Percentiles rank a stretch among this genome's conserved stretches.
These are phyloP conservation scores for Drosophila heteroneura DNA, from an alignment of 2,888 invertebrate genomes.

Conservation along the genomic window DNA sequence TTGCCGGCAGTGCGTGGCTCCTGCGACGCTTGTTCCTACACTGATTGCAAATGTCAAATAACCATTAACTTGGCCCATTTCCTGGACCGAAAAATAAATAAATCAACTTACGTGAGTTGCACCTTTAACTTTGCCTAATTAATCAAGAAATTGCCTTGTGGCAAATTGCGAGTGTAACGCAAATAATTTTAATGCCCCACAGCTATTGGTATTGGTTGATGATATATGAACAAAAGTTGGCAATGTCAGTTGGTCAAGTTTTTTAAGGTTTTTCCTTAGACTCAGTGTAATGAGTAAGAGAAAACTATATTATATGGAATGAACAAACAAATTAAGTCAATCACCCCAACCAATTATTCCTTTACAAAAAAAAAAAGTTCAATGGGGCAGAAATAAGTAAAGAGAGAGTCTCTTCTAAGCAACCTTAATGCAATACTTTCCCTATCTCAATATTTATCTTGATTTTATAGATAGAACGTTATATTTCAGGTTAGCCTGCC, in stretches of 20 bases:
- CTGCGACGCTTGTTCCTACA: conserved; percentile 26
- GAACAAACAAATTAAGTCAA: background rate
- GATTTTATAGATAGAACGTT: conserved; percentile 5
- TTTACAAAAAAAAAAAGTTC: background rate
- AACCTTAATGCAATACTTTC: background rate
- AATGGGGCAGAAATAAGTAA: background rate
- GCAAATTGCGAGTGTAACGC: background rate
- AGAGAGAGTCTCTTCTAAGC: background rate
- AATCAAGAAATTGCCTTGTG: conserved; percentile 25
- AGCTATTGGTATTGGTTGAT: conserved; percentile 4
- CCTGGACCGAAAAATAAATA: conserved; percentile 10
- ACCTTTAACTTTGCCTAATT: conserved; percentile 36
- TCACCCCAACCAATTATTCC: background rate
- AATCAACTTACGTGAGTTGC: conserved; percentile 34
- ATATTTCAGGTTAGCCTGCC: background rate
- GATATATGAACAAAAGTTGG: conserved; percentile 2
- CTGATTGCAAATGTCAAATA: conserved; percentile 55
- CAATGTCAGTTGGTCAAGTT: background rate
- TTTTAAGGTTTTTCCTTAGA: background rate
- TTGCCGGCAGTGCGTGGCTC: conserved; percentile 61
- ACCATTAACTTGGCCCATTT: conserved; percentile 33
- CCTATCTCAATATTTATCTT: background rate
- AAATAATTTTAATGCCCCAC: conserved; percentile 3
- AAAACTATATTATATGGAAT: background rate
- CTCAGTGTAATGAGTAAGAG: background rate